phyloP scores from a whole-genome alignment of 2,797 vertebrate species.

The Eleutherodactylus coqui region DNA sequence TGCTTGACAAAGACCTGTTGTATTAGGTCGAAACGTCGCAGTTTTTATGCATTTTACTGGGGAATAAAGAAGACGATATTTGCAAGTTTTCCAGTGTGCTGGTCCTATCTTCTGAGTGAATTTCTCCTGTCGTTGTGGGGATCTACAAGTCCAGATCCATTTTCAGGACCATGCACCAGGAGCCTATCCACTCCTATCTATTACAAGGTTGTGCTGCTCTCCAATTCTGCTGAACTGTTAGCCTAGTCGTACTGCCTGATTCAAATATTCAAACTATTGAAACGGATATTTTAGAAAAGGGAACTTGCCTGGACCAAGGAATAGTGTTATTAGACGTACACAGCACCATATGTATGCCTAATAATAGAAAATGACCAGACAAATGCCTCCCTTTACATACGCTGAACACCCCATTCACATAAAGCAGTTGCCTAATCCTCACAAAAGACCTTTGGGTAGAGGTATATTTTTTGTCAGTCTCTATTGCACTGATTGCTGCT shows the following conservation, averaged over 20 bases:
- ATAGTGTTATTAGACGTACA: neutral
- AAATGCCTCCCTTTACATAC: neutral
- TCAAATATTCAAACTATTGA: neutral
- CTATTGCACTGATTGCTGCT: slow-evolving; percentile 58
- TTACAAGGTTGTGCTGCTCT: no score
- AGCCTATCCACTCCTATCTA: no score
- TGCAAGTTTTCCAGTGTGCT: no score
- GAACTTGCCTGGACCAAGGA: neutral
- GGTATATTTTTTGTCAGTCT: slow-evolving; percentile 52
- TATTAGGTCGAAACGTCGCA: no score
- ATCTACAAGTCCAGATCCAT: no score
- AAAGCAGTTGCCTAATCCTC: slow-evolving; percentile 26
- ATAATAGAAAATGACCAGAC: neutral
- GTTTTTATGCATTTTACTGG: no score
- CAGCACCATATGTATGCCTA: neutral
- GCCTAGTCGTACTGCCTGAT: neutral
- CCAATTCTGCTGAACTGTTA: neutral
- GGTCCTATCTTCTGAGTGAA: no score
- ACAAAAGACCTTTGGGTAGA: slow-evolving; percentile 9
- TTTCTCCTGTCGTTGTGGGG: no score
- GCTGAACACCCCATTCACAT: slow-evolving; percentile 16
- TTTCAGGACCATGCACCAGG: no score
- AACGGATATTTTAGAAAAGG: neutral
- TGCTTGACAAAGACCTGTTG: no score
- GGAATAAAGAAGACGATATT: no score